Evolutionary conservation across 1,140 invertebrate species (phyloP), one percentile per base, ranked within the genome.

Genomic region (Dermatophagoides farinae): DNA sequence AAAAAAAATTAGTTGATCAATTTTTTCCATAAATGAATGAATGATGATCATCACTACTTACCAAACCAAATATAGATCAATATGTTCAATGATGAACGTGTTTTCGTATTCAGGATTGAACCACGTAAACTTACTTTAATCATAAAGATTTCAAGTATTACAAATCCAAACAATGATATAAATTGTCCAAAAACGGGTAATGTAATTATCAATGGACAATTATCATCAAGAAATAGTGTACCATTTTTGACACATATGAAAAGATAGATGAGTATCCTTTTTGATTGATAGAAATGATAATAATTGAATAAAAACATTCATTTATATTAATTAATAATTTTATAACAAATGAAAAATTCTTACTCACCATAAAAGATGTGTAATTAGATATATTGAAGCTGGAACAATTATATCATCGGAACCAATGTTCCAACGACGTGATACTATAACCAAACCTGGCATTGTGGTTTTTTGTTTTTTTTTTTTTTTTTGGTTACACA

Each of bases 331-430:
- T 55, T 46, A 46, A 40, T 61, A 43, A 57, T 52, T 16, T 22
- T 46, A 49, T 31, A 1, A 4, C 37, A 9, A 53, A n/a, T 2
- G 1, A 18, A 5, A 9, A 53, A n/a, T 52, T 44, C 61, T 12
- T 46, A 75, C 78, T 79, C 71, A 88, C 87, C 86, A 88, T 69
- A 83, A 77, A 41, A 82, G 71, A 72, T 89, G 86, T 47, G 87
- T 70, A 47, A 81, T 69, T 67, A 85, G 78, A 6, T 89, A 76
- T 68, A 87, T 81, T 61, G 78, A 77, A 18, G 83, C 84, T 20
- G 87, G 86, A 16, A 89, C 81, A 60, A 88, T 83, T 54, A 90
- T 77, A 76, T 90, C 86, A 74, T 90, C 87, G 61, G 85, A 87
- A 65, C 86, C 86, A 64, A 88, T 83, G 66, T 82, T 82, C 86